phyloP scores from a whole-genome alignment of 1,140 invertebrate genomes.

The Apis mellifera region DNA sequence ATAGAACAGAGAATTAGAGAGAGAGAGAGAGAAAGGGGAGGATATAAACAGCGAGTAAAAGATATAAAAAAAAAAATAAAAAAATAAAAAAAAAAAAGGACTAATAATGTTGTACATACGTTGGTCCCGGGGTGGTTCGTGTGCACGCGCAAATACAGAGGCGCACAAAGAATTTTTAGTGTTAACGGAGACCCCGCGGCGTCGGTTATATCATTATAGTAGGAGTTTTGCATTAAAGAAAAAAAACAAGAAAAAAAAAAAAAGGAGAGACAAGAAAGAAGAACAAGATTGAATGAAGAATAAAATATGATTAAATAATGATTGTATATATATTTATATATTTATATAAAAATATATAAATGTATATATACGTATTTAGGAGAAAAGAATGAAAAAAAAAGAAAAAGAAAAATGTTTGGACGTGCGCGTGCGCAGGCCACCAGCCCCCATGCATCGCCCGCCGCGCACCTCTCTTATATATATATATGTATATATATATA shows the following conservation, averaged over 20 bases:
- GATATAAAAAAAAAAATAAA: slow-evolving; percentile 32
- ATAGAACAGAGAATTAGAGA: background rate
- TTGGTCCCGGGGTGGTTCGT: slow-evolving; percentile 78
- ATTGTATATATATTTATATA: slow-evolving; percentile 52
- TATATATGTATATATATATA: slow-evolving; percentile 59
- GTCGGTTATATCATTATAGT: slow-evolving; percentile 79
- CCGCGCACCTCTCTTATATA: slow-evolving; percentile 75
- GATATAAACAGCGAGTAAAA: slow-evolving; percentile 38
- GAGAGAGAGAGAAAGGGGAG: background rate
- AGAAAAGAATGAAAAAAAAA: slow-evolving; percentile 56
- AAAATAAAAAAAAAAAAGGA: too few relatives aligned
- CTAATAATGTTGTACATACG: slow-evolving; percentile 79
- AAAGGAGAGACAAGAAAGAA: slow-evolving; percentile 37
- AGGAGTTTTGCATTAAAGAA: slow-evolving; percentile 78
- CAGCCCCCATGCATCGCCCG: slow-evolving; percentile 72
- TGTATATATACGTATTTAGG: slow-evolving; percentile 74
- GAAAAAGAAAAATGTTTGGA: slow-evolving; percentile 66
- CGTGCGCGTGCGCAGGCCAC: slow-evolving; percentile 74
- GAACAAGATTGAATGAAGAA: slow-evolving; percentile 46
- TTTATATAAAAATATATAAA: slow-evolving; percentile 41
- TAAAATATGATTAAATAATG: slow-evolving; percentile 73
- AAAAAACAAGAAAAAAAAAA: slow-evolving; percentile 52
- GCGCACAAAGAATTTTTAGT: slow-evolving; percentile 70
- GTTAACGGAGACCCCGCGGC: slow-evolving; percentile 74
- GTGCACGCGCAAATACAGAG: slow-evolving; percentile 76